A percentile compares a stretch with the other conserved stretches of the same genome.
phyloP scores from a whole-genome alignment of 1,140 invertebrate genomes.

The Leptopilina boulardi region DNA sequence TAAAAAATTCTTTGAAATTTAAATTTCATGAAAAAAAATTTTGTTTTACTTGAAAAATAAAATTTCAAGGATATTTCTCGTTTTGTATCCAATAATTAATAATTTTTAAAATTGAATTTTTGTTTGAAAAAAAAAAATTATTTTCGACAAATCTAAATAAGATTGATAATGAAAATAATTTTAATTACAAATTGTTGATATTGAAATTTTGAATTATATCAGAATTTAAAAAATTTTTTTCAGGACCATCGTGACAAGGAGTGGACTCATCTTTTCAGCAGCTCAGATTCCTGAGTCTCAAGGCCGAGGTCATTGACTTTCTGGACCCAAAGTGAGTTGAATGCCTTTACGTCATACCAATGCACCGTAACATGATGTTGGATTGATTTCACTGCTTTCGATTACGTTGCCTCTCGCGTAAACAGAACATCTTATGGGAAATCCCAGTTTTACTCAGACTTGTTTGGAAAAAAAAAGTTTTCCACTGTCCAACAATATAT shows the following conservation, averaged over 20 bases:
- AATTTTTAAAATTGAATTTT: no score
- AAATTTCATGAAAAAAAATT: no score
- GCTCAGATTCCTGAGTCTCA: slow-evolving; percentile 1
- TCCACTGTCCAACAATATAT: no score
- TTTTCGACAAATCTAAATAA: no score
- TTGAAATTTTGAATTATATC: not conserved
- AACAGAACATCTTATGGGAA: slow-evolving; percentile 1
- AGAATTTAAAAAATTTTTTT: not conserved
- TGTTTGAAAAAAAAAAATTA: no score
- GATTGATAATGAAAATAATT: no score
- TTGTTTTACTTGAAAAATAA: no score
- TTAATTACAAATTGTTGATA: not conserved
- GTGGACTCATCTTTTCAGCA: slow-evolving; percentile 1
- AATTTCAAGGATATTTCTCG: no score
- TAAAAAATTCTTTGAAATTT: no score
- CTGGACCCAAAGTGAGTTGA: slow-evolving; percentile 14
- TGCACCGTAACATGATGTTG: slow-evolving; percentile 15
- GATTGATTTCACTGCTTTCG: slow-evolving; percentile 25
- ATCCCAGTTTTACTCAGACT: not conserved
- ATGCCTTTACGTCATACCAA: slow-evolving; percentile 24
- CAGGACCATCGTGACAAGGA: not conserved
- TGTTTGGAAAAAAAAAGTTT: not conserved
- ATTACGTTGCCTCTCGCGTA: slow-evolving; percentile 22
- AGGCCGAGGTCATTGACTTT: slow-evolving; percentile 15
- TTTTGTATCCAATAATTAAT: no score